Base-by-base conservation (phyloP, 2,797 vertebrate species). In the Arrhamphus sclerolepis region DNA sequence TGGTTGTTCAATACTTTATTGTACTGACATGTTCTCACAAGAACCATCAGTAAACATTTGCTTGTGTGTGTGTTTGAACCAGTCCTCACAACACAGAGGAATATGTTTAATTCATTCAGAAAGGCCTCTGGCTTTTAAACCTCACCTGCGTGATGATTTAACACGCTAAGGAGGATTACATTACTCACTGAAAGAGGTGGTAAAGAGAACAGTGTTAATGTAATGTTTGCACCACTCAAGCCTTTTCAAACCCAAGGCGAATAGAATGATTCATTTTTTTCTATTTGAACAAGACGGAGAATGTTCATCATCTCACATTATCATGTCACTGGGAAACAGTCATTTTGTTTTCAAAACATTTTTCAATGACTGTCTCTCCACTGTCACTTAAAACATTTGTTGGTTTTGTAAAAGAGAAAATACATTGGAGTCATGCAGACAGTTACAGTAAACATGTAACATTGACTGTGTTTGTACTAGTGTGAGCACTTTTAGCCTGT, bases 201-300 rank as follows among this genome's bases (percentile, higher is more conserved):
- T 6, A 10, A 47, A 65, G 38, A 44, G 71, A 74, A 55, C 42
- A 38, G 17, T 1, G 3, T 61, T 77, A 66, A 67, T 63, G 55
- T 40, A 28, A 40, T 51, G 50, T 79, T 80, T 77, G 56, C 16
- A 1, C 66, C 62, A 56, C 53, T 20, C 10, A 16, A 57, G 41
- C 52, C 48, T 71, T 72, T 83, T 72, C 46, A 82, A 79, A 77
- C 53, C 51, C 34, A 53, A 65, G 57, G 64, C 48, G 16, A 67
- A 43, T 50, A 54, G 50, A 87, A 71, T 63, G 55, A 80, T 73
- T 85, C 61, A 81, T 62, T 53, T 78, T 75, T 67, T 28, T 49
- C 16, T 39, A 62, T 60, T 75, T 70, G 61, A 81, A 68, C 16
- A 11, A 67, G 57, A 61, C 56, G 34, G 48, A 70, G 43, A 48